These are phyloP conservation scores for Phortica variegata DNA, from an alignment of 1,140 invertebrate genomes.

Conservation along the genomic window DNA sequence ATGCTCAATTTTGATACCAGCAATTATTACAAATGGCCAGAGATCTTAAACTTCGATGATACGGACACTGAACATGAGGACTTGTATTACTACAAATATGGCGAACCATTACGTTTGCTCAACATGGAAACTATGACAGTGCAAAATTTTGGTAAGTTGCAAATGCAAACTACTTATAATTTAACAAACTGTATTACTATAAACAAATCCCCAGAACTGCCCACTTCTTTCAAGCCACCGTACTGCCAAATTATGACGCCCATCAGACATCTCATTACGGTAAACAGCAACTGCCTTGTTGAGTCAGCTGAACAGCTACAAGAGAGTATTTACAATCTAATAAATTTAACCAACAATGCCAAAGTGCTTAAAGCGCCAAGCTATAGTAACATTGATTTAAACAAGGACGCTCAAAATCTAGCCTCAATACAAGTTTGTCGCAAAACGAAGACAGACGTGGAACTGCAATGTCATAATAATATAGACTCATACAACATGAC, in stretches of 20 bases:
- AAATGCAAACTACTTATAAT: not conserved
- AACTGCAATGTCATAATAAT: too few species aligned
- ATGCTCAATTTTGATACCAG: slow-evolving; percentile 20
- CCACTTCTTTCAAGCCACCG: slow-evolving; percentile 22
- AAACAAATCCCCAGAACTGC: slow-evolving; percentile 25
- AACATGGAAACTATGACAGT: slow-evolving; percentile 23
- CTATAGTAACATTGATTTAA: too few species aligned
- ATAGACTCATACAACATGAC: too few species aligned
- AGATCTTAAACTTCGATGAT: slow-evolving; percentile 16
- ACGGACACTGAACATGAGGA: not conserved
- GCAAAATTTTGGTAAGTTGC: slow-evolving; percentile 20
- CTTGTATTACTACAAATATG: slow-evolving; percentile 25
- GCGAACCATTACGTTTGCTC: slow-evolving; percentile 33
- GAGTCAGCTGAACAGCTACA: slow-evolving; percentile 18
- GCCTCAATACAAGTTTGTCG: too few species aligned
- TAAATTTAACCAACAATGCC: slow-evolving; percentile 25
- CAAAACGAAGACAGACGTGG: too few species aligned
- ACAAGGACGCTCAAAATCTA: too few species aligned
- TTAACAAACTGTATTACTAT: not conserved
- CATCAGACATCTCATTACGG: slow-evolving; percentile 31
- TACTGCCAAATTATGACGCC: slow-evolving; percentile 32
- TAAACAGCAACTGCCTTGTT: slow-evolving; percentile 25
- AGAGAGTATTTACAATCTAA: slow-evolving; percentile 14
- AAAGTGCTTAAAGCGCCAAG: too few species aligned
- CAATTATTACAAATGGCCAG: slow-evolving; percentile 31